These are phyloP conservation scores for Dipodomys ordii DNA, from an alignment of 2,113 vertebrate genomes.

Conservation along the genomic window DNA sequence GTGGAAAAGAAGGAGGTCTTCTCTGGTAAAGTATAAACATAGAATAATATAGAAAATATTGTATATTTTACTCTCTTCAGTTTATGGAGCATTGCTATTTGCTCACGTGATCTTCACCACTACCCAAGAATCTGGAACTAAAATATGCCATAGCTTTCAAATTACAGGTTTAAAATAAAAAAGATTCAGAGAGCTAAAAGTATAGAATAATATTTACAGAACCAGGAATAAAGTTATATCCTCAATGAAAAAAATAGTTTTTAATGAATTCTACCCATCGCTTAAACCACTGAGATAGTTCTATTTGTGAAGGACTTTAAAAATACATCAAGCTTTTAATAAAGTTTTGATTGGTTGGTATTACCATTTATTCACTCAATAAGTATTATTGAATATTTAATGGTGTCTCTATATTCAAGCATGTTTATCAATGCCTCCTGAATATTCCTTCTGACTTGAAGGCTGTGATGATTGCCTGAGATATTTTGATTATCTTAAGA, in stretches of 20 bases:
- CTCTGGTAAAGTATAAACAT: background rate
- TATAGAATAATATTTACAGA: background rate
- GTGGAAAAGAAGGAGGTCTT: background rate
- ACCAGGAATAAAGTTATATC: background rate
- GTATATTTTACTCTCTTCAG: background rate
- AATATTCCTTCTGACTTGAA: conserved; percentile 11
- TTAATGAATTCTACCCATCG: background rate
- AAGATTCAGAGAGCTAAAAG: background rate
- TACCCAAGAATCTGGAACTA: background rate
- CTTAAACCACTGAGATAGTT: background rate
- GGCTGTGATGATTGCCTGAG: conserved; percentile 13
- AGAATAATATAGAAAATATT: background rate
- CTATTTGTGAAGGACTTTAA: conserved; percentile 30
- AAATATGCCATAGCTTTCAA: background rate
- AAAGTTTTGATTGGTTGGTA: conserved; percentile 9
- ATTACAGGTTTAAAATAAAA: background rate
- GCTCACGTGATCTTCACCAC: conserved; percentile 10
- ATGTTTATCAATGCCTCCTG: background rate
- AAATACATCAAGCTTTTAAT: conserved; percentile 11
- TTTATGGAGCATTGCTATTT: conserved; percentile 30
- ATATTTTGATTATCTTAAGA: conserved; percentile 5
- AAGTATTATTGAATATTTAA: background rate
- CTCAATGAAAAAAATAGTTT: background rate
- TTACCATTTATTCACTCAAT: conserved; percentile 8
- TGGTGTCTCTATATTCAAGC: background rate